Evolutionary conservation across 2,113 vertebrate species (phyloP).

Genomic region (Propithecus coquereli): DNA sequence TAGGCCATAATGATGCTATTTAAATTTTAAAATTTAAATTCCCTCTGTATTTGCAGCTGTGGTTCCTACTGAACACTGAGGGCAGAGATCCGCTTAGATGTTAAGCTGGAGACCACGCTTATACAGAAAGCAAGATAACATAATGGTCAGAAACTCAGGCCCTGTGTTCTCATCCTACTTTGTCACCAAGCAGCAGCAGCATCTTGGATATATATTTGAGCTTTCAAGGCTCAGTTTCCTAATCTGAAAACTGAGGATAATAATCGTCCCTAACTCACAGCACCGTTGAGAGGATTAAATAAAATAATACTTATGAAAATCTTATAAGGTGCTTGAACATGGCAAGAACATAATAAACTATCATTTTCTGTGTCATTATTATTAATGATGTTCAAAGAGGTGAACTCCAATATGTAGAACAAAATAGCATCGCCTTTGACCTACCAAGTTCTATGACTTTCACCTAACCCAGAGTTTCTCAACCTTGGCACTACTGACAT

Average conservation of each 20-base stretch:
- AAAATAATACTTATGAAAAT: background rate
- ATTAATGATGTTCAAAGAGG: background rate
- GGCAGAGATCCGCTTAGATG: background rate
- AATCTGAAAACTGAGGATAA: background rate
- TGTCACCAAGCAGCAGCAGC: too few species aligned
- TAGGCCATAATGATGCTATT: background rate
- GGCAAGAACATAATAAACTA: background rate
- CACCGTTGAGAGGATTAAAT: background rate
- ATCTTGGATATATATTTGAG: background rate
- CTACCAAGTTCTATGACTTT: background rate
- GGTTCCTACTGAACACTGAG: background rate
- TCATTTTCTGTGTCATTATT: background rate
- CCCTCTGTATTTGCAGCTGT: background rate
- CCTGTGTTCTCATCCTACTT: background rate
- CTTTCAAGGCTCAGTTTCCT: background rate
- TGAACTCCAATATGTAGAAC: background rate
- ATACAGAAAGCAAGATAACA: background rate
- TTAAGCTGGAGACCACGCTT: background rate
- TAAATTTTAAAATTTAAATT: background rate
- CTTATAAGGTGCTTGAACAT: background rate
- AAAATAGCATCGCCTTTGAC: background rate
- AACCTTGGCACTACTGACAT: background rate
- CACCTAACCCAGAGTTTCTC: background rate
- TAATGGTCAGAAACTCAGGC: background rate
- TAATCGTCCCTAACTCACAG: background rate